Conservation (phyloP, 2,888 invertebrate genomes). For the Heliconius charithonia region DNA sequence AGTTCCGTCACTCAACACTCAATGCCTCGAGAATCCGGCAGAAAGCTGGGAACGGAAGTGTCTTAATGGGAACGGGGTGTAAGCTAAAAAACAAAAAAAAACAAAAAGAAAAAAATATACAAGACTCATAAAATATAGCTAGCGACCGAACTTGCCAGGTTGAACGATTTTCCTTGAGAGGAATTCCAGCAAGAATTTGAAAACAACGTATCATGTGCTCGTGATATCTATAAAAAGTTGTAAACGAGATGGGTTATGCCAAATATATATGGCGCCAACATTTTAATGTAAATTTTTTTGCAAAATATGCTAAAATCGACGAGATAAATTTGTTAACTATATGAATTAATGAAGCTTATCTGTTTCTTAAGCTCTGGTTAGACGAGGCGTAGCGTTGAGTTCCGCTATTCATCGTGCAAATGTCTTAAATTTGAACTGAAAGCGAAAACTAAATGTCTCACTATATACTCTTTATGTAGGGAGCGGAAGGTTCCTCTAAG, state of each 20-base stretch:
- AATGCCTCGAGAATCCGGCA: neutral
- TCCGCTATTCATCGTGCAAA: neutral
- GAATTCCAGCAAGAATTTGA: conserved; percentile 22
- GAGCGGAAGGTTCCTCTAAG: no score
- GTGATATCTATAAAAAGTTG: conserved; percentile 17
- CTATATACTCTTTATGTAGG: no score
- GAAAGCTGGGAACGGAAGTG: neutral
- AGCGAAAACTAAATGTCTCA: no score
- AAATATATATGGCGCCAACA: conserved; percentile 11
- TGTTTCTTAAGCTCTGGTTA: neutral
- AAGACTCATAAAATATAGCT: neutral
- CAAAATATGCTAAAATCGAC: neutral
- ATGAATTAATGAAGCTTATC: conserved; percentile 5
- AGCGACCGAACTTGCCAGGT: neutral
- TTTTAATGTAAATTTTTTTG: conserved; percentile 1
- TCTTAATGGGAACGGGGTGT: neutral
- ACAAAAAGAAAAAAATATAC: neutral
- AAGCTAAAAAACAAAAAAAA: neutral
- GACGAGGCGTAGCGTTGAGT: neutral
- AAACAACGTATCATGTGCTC: neutral
- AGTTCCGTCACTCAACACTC: no score
- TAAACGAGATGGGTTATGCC: conserved; percentile 15
- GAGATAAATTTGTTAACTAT: neutral
- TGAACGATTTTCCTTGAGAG: conserved; percentile 23
- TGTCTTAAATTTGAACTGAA: no score